Evolutionary conservation across 2,888 invertebrate species (phyloP).

Genomic region (Drosophila incognita): DNA sequence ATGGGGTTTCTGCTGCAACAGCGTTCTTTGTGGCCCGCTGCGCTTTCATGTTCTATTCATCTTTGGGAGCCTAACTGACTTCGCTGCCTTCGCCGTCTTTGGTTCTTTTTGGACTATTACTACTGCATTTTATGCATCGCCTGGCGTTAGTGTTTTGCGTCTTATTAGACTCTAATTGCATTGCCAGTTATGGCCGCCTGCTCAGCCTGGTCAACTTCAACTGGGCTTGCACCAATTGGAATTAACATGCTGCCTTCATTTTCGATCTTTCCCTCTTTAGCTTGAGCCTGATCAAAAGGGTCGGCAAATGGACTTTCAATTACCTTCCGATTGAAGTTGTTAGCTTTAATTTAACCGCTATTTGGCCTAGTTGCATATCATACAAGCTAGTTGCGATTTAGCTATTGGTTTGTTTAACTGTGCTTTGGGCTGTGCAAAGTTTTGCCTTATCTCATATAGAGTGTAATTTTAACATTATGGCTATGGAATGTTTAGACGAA

Average conservation of each 20-base stretch:
- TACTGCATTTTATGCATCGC: conserved; percentile 72
- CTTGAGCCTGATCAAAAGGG: conserved; percentile 33
- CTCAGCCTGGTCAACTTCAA: conserved; percentile 18
- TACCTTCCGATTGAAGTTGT: conserved; percentile 28
- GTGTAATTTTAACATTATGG: background rate
- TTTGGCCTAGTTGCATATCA: conserved; percentile 57
- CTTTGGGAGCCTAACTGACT: conserved; percentile 33
- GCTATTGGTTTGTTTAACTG: background rate
- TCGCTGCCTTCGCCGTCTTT: conserved; percentile 6
- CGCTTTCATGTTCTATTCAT: conserved; percentile 66
- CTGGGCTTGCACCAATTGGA: conserved; percentile 49
- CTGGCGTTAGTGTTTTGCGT: conserved; percentile 76
- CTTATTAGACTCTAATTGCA: conserved; percentile 80
- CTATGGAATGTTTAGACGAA: too few species aligned
- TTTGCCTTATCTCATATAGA: background rate
- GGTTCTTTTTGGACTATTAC: conserved; percentile 57
- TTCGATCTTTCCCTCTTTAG: background rate
- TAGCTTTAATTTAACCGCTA: conserved; percentile 53
- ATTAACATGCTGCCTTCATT: conserved; percentile 22
- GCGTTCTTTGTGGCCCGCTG: conserved; percentile 60
- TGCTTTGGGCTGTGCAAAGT: background rate
- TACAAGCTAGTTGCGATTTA: background rate
- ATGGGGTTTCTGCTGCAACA: conserved; percentile 38
- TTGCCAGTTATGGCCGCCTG: conserved; percentile 55
- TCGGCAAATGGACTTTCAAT: conserved; percentile 41